Evolutionary conservation across 2,797 vertebrate genomes (phyloP), one percentile per base, ranked within the genome.

Genomic region (Lates japonicus): DNA sequence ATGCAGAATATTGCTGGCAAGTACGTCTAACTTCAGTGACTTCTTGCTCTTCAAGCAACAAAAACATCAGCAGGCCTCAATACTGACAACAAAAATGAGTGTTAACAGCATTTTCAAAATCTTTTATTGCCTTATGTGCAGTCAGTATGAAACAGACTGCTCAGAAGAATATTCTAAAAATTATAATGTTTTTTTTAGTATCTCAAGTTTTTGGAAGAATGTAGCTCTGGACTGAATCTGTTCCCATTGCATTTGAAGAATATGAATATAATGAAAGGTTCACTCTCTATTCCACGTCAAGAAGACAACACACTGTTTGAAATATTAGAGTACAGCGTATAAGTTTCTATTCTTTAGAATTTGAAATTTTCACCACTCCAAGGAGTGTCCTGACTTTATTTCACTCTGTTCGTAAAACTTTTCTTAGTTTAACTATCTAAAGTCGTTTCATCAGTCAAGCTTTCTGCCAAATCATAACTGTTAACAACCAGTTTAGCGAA

Each of bases 401-500:
- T 39, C 5, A 63, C 10, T 41, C 10, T 41, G 22, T 70, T 49
- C n/a, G 11, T 37, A 9, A 19, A 69, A 57, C 29, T 35, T 64
- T 35, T 64, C 17, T 39, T 35, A 22, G 0, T 70, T 64, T 31
- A 55, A 41, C 3, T 41, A 20, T 19, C 25, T 29, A 29, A 29
- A 29, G 25, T 29, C 25, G 2, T 29, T 29, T 29, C 25, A 29
- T 29, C 25, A 29, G 25, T 71, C 11, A 39, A 51, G 19, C 7
- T 4, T 58, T 73, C 49, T 57, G 37, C n/a, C 29, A 64, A 52
- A 54, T 16, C 12, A 14, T 19, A 42, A 29, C 12, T 66, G 49
- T 72, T 41, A 72, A 61, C 42, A 59, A 2, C 51, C 11, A 8
- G 44, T 49, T 70, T 42, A 63, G 48, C 48, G 20, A 58, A 76